These are phyloP conservation scores for Kradibia gibbosae DNA, from an alignment of 1,140 invertebrate genomes.

Conservation along the genomic window DNA sequence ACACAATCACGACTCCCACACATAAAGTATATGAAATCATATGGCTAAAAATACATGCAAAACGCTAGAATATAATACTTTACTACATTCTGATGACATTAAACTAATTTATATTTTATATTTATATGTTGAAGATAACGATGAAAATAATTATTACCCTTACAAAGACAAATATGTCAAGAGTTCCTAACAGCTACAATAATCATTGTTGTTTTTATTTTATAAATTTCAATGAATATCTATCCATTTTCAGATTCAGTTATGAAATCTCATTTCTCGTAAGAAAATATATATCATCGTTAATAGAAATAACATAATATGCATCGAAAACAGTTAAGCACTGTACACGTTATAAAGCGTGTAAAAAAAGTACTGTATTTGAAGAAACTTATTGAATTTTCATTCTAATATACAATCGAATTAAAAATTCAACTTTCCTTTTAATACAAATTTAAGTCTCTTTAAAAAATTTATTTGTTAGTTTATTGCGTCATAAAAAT, in stretches of 20 bases:
- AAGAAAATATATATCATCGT: neutral
- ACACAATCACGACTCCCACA: conserved; percentile 3
- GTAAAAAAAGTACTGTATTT: conserved; percentile 18
- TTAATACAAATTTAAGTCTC: neutral
- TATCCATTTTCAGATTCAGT: neutral
- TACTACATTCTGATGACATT: conserved; percentile 30
- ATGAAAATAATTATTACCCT: neutral
- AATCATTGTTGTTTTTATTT: neutral
- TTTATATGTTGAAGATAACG: neutral
- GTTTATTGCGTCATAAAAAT: neutral
- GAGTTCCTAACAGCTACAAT: too few relatives aligned
- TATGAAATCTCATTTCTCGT: neutral
- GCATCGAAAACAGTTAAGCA: conserved; percentile 37
- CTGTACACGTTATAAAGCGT: conserved; percentile 27
- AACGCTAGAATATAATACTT: conserved; percentile 38
- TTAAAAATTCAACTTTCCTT: neutral
- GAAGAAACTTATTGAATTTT: conserved; percentile 10
- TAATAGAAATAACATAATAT: conserved; percentile 37
- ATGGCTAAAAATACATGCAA: conserved; percentile 21
- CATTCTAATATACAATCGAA: neutral
- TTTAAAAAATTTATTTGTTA: neutral
- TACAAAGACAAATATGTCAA: neutral
- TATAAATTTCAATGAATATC: neutral
- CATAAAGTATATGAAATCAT: neutral
- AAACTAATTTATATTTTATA: conserved; percentile 36